Conservation (phyloP, 64 coral and sea anemone genomes). For the Montipora efflorescens region DNA sequence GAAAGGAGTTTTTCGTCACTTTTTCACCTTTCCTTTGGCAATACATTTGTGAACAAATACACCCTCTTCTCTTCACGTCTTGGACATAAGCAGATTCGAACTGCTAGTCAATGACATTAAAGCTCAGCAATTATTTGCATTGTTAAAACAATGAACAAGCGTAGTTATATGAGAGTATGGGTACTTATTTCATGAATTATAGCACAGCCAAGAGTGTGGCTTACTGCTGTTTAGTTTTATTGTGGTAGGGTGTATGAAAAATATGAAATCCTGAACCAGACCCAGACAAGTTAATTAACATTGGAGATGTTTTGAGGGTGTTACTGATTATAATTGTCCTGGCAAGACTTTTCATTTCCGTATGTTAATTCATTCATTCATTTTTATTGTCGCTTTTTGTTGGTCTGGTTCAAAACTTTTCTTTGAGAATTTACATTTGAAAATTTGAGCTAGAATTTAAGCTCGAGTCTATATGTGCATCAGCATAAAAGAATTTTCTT, state of each 20-base stretch:
- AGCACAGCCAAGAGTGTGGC: not conserved
- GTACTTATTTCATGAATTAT: not conserved
- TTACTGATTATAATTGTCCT: not conserved
- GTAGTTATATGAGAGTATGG: not conserved
- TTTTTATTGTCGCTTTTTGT: not conserved
- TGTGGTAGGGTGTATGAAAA: too few relatives aligned
- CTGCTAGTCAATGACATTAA: too few relatives aligned
- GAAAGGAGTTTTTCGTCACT: too few relatives aligned
- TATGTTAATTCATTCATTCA: not conserved
- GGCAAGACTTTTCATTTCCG: not conserved
- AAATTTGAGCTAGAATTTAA: too few relatives aligned
- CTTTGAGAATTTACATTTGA: not conserved
- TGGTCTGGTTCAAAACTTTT: not conserved
- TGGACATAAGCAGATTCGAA: too few relatives aligned
- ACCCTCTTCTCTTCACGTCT: too few relatives aligned
- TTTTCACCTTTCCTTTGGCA: too few relatives aligned
- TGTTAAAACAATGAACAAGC: not conserved
- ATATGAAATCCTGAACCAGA: too few relatives aligned
- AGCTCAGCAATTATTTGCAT: not conserved
- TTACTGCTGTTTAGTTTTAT: too few relatives aligned
- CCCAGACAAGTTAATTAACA: not conserved
- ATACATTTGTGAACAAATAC: too few relatives aligned
- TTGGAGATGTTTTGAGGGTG: not conserved
- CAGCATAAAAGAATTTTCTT: too few relatives aligned
- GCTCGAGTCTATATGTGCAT: too few relatives aligned